Evolutionary conservation across 2,888 invertebrate genomes (phyloP), one percentile per base, ranked within the genome.

Genomic region (Ecliptopera silaceata): DNA sequence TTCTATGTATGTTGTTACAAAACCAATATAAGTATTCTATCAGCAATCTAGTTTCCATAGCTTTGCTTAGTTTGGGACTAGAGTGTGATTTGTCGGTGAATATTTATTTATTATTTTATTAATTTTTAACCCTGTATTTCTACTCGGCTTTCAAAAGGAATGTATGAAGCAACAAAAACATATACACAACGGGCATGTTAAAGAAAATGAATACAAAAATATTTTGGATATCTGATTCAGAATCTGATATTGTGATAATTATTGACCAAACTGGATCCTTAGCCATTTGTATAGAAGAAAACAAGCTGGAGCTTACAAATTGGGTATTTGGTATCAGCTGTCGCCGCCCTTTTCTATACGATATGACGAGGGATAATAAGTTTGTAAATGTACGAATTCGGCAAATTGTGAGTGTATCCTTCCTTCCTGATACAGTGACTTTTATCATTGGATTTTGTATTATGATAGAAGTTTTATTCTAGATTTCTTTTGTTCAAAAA

Each of bases 361-460:
- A 59, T 56, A 61, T 79, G 79, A 80, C 72, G 71, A 77, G 70
- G 80, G 80, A 79, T 79, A 80, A 79, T 77, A 74, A 71, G 63
- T 56, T 61, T 61, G 58, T 63, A 62, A 65, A 56, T 56, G 56
- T 45, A 29, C 46, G 50, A 31, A 54, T 50, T 46, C 59, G 38
- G 38, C 54, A 54, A 54, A 59, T 54, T 58, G 53, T 54, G 41
- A 46, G 41, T 43, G 42, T 58, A 53, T 53, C 39, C 32, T 58
- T 50, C 38, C 45, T 46, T 50, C 22, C 45, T 49, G 31, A 42
- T 44, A 44, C 8, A 17, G 13, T 53, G 32, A 47, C 15, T 36
- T 58, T 41, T 41, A 36, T 10, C 12, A 43, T 38, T 41, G 26
- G 51, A 32, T 11, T 41, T 17, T 20, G 10, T 29, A 43, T 2